These are phyloP conservation scores for Acrobasis suavella DNA, from an alignment of 2,888 invertebrate species.

Conservation along the genomic window DNA sequence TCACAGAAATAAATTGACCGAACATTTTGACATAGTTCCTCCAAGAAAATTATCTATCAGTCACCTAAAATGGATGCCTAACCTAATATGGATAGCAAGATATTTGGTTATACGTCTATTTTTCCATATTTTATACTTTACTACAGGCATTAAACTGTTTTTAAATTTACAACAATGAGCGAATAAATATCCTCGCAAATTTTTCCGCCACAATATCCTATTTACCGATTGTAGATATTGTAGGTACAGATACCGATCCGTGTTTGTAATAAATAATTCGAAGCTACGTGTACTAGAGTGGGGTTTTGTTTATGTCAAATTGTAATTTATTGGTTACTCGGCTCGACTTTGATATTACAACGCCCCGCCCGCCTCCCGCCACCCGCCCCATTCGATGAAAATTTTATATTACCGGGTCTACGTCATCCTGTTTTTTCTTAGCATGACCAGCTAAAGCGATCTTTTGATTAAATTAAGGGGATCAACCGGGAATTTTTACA, in stretches of 20 bases:
- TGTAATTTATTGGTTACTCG: slow-evolving; percentile 78
- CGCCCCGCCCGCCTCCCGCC: slow-evolving; percentile 51
- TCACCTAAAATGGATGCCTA: no score
- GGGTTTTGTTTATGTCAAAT: slow-evolving; percentile 80
- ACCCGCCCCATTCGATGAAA: slow-evolving; percentile 63
- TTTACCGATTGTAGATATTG: slow-evolving; percentile 24
- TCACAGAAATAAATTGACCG: no score
- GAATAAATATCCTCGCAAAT: neutral
- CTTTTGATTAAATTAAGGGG: slow-evolving; percentile 82
- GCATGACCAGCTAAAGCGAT: slow-evolving; percentile 75
- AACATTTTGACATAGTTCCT: no score
- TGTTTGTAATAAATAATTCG: slow-evolving; percentile 74
- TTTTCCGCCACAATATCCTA: slow-evolving; percentile 5
- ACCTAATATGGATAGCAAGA: no score
- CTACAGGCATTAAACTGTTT: no score
- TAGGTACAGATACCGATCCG: slow-evolving; percentile 35
- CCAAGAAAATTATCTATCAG: no score
- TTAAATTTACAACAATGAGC: no score
- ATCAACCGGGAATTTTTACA: slow-evolving; percentile 79
- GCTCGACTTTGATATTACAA: slow-evolving; percentile 76
- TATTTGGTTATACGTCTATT: no score
- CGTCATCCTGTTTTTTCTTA: slow-evolving; percentile 77
- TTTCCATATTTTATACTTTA: no score
- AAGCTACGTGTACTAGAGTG: slow-evolving; percentile 64
- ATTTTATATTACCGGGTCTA: slow-evolving; percentile 75